phyloP scores from a whole-genome alignment of 2,797 vertebrate species.

The Myotis pilosus region DNA sequence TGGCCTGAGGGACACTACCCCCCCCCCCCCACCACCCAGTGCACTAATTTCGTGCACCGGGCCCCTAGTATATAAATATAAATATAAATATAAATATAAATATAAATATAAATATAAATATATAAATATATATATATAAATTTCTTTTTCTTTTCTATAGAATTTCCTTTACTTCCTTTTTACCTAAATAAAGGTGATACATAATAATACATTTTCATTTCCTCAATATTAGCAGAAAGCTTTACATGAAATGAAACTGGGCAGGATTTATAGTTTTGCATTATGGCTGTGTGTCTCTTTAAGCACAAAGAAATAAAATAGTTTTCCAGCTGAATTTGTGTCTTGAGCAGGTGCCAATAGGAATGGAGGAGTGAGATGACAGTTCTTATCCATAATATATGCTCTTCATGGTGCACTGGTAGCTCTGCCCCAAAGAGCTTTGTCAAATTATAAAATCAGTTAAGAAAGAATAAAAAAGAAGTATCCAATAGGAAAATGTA shows the following conservation, averaged over 20 bases:
- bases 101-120: too few relatives aligned
- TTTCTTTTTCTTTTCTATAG: neutral
- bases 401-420: neutral
- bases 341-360: slow-evolving; percentile 57
- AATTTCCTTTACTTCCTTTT: neutral
- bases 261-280: rapidly evolving
- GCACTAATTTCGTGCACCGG: too few relatives aligned
- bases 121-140: neutral
- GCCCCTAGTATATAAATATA: too few relatives aligned
- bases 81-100: too few relatives aligned
- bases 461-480: slow-evolving; percentile 48
- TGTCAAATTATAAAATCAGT: slow-evolving; percentile 54
- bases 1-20: too few relatives aligned
- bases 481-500: neutral
- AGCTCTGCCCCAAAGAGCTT: neutral
- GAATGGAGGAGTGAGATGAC: slow-evolving; percentile 15
- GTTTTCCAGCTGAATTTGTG: slow-evolving; percentile 45
- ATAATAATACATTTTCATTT: neutral
- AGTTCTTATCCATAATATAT: slow-evolving; percentile 60
- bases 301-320: slow-evolving; percentile 16
- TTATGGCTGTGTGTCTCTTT: neutral
- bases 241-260: neutral
- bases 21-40: too few relatives aligned
- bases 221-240: neutral
- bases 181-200: neutral